A percentile compares a stretch with the other conserved stretches of the same genome.
Evolutionary conservation across 2,797 vertebrate genomes (phyloP).

Genomic region (Onychomys torridus): DNA sequence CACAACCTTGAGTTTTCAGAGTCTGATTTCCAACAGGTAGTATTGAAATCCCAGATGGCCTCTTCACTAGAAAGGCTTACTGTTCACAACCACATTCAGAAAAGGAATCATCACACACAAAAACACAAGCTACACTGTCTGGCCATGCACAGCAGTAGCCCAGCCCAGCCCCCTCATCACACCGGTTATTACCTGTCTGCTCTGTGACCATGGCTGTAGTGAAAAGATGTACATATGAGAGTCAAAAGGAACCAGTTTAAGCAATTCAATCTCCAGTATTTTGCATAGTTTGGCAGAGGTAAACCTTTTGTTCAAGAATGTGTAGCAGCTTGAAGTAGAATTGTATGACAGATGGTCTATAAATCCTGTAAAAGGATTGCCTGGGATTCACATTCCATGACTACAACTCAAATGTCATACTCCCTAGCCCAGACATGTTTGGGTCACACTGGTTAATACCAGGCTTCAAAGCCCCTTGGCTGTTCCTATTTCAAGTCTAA

Average conservation of each 20-base stretch:
- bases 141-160: slow-evolving; percentile 74
- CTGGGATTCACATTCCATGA: neutral
- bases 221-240: slow-evolving; percentile 89
- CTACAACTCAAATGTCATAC: neutral
- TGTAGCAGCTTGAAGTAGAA: slow-evolving; percentile 39
- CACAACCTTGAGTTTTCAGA: slow-evolving; percentile 43
- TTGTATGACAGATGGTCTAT: neutral
- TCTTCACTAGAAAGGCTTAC: slow-evolving; percentile 61
- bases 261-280: neutral
- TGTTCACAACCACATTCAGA: slow-evolving; percentile 46
- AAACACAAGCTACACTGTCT: slow-evolving; percentile 52
- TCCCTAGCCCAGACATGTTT: neutral
- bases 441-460: neutral
- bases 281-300: slow-evolving; percentile 15
- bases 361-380: neutral
- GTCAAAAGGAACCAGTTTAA: slow-evolving; percentile 61
- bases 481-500: neutral
- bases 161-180: slow-evolving; percentile 55
- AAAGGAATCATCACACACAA: slow-evolving; percentile 63
- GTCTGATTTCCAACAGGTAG: slow-evolving; percentile 72
- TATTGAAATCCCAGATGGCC: neutral
- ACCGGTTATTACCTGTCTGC: slow-evolving; percentile 95
- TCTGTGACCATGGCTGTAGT: slow-evolving; percentile 97
- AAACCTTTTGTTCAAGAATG: slow-evolving; percentile 61
- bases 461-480: neutral